Conservation (phyloP, 1,140 invertebrate species). For the Eueides isabella region DNA sequence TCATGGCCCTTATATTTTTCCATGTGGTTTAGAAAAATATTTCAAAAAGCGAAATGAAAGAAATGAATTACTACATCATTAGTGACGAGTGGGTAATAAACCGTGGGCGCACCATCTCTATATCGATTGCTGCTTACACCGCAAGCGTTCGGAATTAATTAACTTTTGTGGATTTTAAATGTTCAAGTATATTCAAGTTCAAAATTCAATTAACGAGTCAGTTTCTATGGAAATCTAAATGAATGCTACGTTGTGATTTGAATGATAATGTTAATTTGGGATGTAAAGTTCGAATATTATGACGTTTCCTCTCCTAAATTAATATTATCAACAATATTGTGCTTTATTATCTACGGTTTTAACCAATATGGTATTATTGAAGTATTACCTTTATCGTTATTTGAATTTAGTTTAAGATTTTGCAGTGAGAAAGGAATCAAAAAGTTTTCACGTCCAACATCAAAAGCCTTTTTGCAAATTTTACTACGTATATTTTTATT, state of each 20-base stretch:
- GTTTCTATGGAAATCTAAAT: conserved; percentile 46
- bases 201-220: conserved; percentile 61
- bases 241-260: neutral
- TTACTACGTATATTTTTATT: neutral
- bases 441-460: neutral
- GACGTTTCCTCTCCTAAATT: neutral
- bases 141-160: conserved; percentile 60
- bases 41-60: conserved; percentile 12
- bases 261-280: conserved; percentile 6
- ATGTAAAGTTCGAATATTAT: neutral
- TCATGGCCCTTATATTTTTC: neutral
- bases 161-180: conserved; percentile 63
- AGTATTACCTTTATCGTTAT: neutral
- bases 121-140: conserved; percentile 40
- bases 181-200: conserved; percentile 60
- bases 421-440: neutral
- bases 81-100: conserved; percentile 33
- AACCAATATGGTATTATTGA: too few species aligned
- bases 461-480: neutral
- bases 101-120: conserved; percentile 26
- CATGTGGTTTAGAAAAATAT: neutral
- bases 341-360: too few species aligned
- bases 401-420: neutral
- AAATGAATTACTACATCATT: conserved; percentile 30
- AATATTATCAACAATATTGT: neutral